Conservation (phyloP, 1,140 invertebrate species). For the Monomorium pharaonis region DNA sequence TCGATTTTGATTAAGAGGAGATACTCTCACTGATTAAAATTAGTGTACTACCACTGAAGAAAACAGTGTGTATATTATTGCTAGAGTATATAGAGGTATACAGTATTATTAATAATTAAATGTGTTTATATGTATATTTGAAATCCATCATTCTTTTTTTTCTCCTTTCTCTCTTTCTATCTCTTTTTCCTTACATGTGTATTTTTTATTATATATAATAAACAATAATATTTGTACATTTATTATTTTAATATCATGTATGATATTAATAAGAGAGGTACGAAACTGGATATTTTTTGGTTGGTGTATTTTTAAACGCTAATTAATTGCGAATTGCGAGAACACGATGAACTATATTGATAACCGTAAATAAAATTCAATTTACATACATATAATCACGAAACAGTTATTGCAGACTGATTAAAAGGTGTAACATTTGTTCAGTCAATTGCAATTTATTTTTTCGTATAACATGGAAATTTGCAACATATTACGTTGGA, state of each 20-base stretch:
- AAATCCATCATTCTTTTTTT: background rate
- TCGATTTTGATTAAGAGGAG: too few relatives aligned
- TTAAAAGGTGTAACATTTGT: slow-evolving; percentile 23
- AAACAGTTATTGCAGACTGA: background rate
- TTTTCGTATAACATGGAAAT: background rate
- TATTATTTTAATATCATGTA: background rate
- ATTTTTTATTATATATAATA: background rate
- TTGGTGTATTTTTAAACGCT: background rate
- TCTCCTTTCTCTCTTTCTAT: background rate
- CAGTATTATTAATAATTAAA: too few relatives aligned
- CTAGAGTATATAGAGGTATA: background rate
- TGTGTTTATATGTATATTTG: background rate
- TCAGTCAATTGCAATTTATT: slow-evolving; percentile 6
- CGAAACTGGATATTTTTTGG: background rate
- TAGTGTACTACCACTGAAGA: too few relatives aligned
- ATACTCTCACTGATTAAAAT: too few relatives aligned
- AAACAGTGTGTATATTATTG: too few relatives aligned
- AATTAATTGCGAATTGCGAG: background rate
- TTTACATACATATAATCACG: slow-evolving; percentile 16
- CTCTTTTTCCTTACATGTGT: background rate
- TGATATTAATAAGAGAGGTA: background rate
- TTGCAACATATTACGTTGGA: background rate
- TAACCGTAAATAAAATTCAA: background rate
- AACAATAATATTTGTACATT: background rate
- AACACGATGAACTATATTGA: slow-evolving; percentile 17